A percentile compares a stretch with the other conserved stretches of the same genome.
Evolutionary conservation across 2,797 vertebrate genomes (phyloP).

Genomic region (Pipistrellus nathusii): DNA sequence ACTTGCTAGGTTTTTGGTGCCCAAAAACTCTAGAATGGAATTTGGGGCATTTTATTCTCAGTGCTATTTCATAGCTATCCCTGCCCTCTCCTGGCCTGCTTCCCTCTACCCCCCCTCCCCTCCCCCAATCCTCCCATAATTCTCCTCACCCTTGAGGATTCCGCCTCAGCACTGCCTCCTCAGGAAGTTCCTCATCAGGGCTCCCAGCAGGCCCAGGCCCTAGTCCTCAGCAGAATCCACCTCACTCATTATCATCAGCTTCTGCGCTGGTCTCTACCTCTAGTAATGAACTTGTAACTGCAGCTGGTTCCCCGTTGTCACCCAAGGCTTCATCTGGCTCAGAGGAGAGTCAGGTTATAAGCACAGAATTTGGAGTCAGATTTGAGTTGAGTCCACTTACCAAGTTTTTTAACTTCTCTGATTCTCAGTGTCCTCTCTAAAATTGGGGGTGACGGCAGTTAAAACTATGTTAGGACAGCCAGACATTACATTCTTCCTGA

Average conservation of each 20-base stretch:
- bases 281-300: neutral
- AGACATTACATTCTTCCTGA: neutral
- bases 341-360: neutral
- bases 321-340: neutral
- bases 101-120: neutral
- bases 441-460: neutral
- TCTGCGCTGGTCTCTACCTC: neutral
- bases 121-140: neutral
- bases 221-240: neutral
- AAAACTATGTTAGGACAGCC: neutral
- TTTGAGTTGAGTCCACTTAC: neutral
- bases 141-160: neutral
- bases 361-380: neutral
- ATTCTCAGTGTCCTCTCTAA: neutral
- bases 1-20: neutral
- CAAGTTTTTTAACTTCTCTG: neutral
- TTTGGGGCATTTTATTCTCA: neutral
- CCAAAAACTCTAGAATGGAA: neutral
- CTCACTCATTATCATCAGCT: rapidly evolving
- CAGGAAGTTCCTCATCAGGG: neutral
- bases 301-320: neutral
- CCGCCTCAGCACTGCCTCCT: neutral
- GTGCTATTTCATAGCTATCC: neutral
- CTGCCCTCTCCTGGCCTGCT: neutral
- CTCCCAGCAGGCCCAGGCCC: neutral